phyloP scores from a whole-genome alignment of 2,888 invertebrate species.

The Cinara cedri region DNA sequence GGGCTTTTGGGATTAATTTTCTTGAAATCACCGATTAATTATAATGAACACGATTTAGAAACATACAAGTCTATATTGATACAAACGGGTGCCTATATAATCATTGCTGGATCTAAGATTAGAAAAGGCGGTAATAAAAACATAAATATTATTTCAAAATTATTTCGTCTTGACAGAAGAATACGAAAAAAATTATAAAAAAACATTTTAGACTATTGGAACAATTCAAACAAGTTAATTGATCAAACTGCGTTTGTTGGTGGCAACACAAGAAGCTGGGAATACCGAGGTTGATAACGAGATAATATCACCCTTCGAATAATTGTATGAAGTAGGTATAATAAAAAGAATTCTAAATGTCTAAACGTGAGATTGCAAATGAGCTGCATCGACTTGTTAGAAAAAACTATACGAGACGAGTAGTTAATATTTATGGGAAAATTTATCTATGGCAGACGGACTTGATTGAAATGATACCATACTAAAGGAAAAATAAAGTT shows the following conservation, averaged over 20 bases:
- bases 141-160: too few relatives aligned
- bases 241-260: background rate
- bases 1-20: too few relatives aligned
- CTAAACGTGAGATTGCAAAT: background rate
- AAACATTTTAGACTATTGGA: background rate
- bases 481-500: constrained; percentile 61
- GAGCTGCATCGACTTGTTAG: constrained; percentile 1
- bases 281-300: background rate
- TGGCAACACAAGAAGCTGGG: background rate
- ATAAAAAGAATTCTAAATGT: background rate
- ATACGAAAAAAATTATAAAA: background rate
- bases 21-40: too few relatives aligned
- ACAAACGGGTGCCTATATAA: too few relatives aligned
- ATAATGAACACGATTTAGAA: too few relatives aligned
- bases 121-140: too few relatives aligned
- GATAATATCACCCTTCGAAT: background rate
- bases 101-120: too few relatives aligned
- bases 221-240: background rate
- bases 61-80: too few relatives aligned
- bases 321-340: background rate
- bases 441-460: constrained; percentile 65
- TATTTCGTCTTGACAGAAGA: too few relatives aligned
- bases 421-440: constrained; percentile 62
- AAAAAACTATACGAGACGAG: constrained; percentile 1
- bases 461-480: constrained; percentile 62